phyloP scores from a whole-genome alignment of 2,888 invertebrate species.

The Eupsilia transversa region DNA sequence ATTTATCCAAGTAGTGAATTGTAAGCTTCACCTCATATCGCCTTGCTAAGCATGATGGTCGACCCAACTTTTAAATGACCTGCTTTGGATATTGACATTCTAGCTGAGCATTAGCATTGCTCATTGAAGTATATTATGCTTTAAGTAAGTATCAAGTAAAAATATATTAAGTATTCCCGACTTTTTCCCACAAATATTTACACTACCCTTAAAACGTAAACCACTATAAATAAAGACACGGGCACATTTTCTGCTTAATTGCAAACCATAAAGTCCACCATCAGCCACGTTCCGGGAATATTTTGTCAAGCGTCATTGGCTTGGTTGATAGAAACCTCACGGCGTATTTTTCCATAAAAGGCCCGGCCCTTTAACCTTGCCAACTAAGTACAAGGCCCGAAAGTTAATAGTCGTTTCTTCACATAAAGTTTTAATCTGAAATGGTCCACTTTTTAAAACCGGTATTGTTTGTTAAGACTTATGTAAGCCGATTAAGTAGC shows the following conservation, averaged over 20 bases:
- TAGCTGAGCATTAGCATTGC: background rate
- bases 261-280: background rate
- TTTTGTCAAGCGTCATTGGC: constrained; percentile 42
- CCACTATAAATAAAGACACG: no score
- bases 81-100: background rate
- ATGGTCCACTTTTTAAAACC: constrained; percentile 54
- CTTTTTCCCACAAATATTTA: background rate
- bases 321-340: constrained; percentile 39
- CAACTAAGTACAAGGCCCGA: constrained; percentile 54
- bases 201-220: no score
- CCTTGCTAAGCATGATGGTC: no score
- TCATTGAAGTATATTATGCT: no score
- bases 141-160: no score
- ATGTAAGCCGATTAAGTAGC: background rate
- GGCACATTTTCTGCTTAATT: background rate
- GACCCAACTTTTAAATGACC: no score
- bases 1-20: background rate
- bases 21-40: background rate
- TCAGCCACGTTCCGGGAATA: background rate
- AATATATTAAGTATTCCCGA: no score
- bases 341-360: constrained; percentile 47
- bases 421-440: constrained; percentile 36
- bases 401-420: constrained; percentile 59
- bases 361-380: constrained; percentile 48
- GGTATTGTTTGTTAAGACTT: constrained; percentile 22